Base-by-base conservation (phyloP, 2,113 vertebrate species). In the Pipa parva region DNA sequence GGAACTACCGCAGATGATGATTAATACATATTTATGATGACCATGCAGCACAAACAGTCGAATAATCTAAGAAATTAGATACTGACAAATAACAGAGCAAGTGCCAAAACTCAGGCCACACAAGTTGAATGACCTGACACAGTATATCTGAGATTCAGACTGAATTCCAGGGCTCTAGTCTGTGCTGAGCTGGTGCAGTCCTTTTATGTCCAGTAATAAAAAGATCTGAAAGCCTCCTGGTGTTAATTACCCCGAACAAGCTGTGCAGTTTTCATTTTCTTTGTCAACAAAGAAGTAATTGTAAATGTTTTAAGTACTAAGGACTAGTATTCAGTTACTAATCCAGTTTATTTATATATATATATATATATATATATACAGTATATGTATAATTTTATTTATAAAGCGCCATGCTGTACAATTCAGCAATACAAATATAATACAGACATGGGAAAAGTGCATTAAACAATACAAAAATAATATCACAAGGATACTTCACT, bases 51-150 rank as follows among this genome's bases (percentile, higher is more conserved):
- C 39, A 11, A 46, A 27, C 37, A 24, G 49, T 18, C 50, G 1
- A 37, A 46, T 49, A 37, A 59, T 59, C 31, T 50, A 42, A 49
- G 29, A n/a, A 59, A 26, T 37, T 45, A 50, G 22, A 13, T 28
- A 42, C 21, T 21, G 22, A 68, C 42, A 59, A 59, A 68, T 20
- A 59, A 56, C 56, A 59, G 56, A 68, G 29, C 64, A 68, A 46
- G 56, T 50, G 64, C 45, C 55, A 59, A 51, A 51, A 59, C 59
- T 18, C 64, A 59, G 55, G 58, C 64, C 64, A 68, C 64, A 68
- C 64, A 68, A 39, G 45, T 37, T 59, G 55, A 20, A 51, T 51
- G 17, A 21, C 46, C 26, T 59, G 15, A 59, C 54, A 56, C 26
- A 55, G 33, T 37, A 54, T 17, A 67, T 58, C 29, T 18, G 24